Percentiles rank a stretch among this genome's conserved stretches.
Conservation (phyloP, 1,140 invertebrate species). For the Polypedilum pembai region DNA sequence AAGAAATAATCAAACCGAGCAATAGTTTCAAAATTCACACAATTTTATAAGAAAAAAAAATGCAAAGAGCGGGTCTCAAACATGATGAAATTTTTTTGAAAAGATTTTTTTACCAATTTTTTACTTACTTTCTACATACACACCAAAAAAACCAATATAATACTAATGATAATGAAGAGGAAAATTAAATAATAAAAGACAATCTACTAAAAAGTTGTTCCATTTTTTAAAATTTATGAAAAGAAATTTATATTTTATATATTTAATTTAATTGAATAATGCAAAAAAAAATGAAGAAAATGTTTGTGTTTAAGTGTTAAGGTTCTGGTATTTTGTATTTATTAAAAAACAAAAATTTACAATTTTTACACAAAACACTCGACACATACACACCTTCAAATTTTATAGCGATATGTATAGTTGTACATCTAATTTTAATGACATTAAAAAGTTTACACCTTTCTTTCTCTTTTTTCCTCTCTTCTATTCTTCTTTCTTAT, state of each 20-base stretch:
- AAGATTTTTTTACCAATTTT: constrained; percentile 3
- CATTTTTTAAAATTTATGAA: neutral
- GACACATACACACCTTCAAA: no score
- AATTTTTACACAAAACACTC: neutral
- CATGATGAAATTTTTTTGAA: neutral
- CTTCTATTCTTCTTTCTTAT: neutral
- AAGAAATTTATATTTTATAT: neutral
- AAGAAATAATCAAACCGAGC: neutral
- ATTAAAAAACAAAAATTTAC: neutral
- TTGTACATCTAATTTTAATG: no score
- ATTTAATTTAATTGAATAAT: constrained; percentile 15
- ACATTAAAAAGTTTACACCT: neutral
- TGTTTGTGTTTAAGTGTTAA: neutral
- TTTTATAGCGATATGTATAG: no score
- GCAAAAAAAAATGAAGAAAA: constrained; percentile 1
- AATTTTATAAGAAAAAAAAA: neutral
- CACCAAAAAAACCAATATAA: neutral
- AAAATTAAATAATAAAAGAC: constrained; percentile 12
- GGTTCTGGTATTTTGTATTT: constrained; percentile 18
- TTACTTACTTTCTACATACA: neutral
- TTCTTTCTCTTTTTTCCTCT: neutral
- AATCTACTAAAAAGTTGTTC: constrained; percentile 5
- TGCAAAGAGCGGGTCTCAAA: neutral
- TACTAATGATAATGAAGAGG: neutral
- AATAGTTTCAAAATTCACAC: constrained; percentile 13